These are phyloP conservation scores for Podiceps cristatus DNA, from an alignment of 2,113 vertebrate species.

Conservation along the genomic window DNA sequence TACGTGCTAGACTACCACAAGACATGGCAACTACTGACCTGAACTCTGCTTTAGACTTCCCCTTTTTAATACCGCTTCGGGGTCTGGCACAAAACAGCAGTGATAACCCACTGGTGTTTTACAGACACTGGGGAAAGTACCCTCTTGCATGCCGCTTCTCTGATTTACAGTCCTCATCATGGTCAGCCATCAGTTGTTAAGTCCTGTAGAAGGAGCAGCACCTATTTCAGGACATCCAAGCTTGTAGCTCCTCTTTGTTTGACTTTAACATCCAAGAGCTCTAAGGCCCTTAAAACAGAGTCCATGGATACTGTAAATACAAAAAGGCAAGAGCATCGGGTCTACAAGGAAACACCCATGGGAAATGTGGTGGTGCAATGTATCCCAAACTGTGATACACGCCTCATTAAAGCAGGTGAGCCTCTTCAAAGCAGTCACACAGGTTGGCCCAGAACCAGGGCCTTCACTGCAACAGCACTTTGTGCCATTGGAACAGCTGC, in stretches of 20 bases:
- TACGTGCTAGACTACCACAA: not conserved
- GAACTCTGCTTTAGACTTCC: not conserved
- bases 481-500: conserved; percentile 3
- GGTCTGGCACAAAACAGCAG: not conserved
- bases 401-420: conserved; percentile 11
- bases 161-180: not conserved
- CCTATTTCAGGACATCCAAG: not conserved
- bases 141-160: not conserved
- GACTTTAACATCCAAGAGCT: not conserved
- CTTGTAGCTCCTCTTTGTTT: not conserved
- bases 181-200: not conserved
- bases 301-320: not conserved
- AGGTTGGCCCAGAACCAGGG: conserved; percentile 31
- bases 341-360: not conserved
- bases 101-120: not conserved
- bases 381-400: not conserved
- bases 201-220: not conserved
- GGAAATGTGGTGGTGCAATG: not conserved
- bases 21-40: not conserved
- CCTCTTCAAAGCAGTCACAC: conserved; percentile 20
- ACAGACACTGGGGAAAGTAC: not conserved
- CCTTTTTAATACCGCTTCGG: not conserved
- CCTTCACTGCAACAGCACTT: not conserved
- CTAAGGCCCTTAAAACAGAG: not conserved
- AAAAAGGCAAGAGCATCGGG: not conserved